Evolutionary conservation across 2,797 vertebrate genomes (phyloP).

Genomic region (Hirundo rustica): DNA sequence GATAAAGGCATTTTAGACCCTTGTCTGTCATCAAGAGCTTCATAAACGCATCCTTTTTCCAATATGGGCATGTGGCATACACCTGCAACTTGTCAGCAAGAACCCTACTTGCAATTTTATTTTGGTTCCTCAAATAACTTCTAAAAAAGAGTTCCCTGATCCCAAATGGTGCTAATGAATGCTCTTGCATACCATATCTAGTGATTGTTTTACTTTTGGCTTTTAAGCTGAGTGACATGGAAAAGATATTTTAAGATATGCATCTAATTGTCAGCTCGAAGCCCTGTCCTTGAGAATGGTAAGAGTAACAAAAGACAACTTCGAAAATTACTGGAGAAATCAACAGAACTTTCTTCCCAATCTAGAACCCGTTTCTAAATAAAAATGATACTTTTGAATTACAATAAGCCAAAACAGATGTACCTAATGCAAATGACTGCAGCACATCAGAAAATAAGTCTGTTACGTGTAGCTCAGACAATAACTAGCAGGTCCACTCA

Average conservation of each 20-base stretch:
- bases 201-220: background rate
- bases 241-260: background rate
- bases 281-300: background rate
- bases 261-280: background rate
- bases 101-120: conserved; percentile 32
- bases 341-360: background rate
- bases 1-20: conserved; percentile 52
- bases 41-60: conserved; percentile 11
- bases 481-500: background rate
- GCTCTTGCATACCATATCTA: background rate
- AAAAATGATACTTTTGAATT: background rate
- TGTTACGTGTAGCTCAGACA: background rate
- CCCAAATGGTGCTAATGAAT: conserved; percentile 16
- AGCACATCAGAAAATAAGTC: background rate
- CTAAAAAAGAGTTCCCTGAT: background rate
- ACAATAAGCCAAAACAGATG: background rate
- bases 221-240: background rate
- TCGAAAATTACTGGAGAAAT: background rate
- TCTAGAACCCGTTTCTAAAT: background rate
- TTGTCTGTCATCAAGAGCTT: conserved; percentile 62
- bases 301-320: background rate
- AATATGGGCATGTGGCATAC: conserved; percentile 55
- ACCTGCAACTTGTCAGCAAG: conserved; percentile 61
- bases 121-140: conserved; percentile 13
- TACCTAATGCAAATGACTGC: background rate